A percentile compares a stretch with the other conserved stretches of the same genome.
phyloP scores from a whole-genome alignment of 2,888 invertebrate species.

The Cerceris rybyensis region DNA sequence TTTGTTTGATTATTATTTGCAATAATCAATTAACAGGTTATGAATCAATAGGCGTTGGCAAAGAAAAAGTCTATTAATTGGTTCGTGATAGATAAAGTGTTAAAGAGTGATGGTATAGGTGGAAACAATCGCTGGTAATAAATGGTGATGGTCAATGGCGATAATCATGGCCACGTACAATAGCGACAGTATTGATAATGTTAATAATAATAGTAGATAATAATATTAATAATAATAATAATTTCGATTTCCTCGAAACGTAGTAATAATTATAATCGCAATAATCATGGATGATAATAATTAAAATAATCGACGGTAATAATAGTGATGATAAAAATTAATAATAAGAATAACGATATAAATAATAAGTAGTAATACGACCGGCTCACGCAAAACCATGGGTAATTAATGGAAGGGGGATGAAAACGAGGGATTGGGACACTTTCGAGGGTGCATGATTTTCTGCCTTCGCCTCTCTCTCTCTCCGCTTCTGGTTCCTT shows the following conservation, averaged over 20 bases:
- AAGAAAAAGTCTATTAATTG: no score
- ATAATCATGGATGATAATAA: constrained; percentile 37
- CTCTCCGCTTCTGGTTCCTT: constrained; percentile 10
- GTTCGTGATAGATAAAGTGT: no score
- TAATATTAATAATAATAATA: constrained; percentile 41
- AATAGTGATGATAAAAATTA: constrained; percentile 36
- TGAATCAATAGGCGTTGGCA: no score
- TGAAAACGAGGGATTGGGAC: constrained; percentile 20
- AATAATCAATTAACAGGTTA: no score
- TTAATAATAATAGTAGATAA: constrained; percentile 42
- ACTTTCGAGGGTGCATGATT: constrained; percentile 31
- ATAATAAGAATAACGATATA: constrained; percentile 23
- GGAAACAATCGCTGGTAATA: constrained; percentile 6
- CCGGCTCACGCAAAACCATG: constrained; percentile 33
- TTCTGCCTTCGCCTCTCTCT: constrained; percentile 28
- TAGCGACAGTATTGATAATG: constrained; percentile 42
- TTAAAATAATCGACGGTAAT: constrained; percentile 21
- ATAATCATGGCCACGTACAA: constrained; percentile 44
- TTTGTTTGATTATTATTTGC: no score
- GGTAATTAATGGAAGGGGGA: not conserved
- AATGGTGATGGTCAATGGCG: constrained; percentile 18
- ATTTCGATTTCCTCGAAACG: constrained; percentile 16
- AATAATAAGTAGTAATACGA: constrained; percentile 42
- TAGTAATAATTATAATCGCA: constrained; percentile 36
- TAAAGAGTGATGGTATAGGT: not conserved